A percentile compares a stretch with the other conserved stretches of the same genome.
These are phyloP conservation scores for Laterallus jamaicensis DNA, from an alignment of 2,113 vertebrate genomes.

Conservation along the genomic window DNA sequence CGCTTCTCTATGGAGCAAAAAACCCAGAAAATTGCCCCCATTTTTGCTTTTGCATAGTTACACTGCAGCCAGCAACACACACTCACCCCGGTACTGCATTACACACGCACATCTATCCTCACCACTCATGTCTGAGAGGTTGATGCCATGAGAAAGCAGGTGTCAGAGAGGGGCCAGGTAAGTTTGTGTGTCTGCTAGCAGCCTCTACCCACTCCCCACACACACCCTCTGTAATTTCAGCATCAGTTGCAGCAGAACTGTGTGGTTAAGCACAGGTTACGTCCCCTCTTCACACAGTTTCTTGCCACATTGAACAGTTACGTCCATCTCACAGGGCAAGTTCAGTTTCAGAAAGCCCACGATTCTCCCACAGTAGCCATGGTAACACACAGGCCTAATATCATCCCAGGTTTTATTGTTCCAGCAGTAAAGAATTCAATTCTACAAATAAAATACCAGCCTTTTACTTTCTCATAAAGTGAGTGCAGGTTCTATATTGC, in stretches of 20 bases:
- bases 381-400: constrained; percentile 17
- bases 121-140: background rate
- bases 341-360: background rate
- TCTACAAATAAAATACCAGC: background rate
- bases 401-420: background rate
- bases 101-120: accelerated
- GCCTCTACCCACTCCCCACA: background rate
- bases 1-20: background rate
- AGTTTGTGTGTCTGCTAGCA: accelerated
- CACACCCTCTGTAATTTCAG: background rate
- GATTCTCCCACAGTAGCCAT: background rate
- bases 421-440: background rate
- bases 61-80: accelerated
- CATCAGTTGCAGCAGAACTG: background rate
- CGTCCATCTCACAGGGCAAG: background rate
- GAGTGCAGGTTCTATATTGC: background rate
- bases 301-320: background rate
- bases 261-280: accelerated
- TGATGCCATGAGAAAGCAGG: accelerated
- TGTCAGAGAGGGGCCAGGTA: background rate
- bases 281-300: background rate
- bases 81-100: accelerated
- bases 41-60: background rate
- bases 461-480: background rate
- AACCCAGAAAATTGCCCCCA: no score